Base-by-base conservation (phyloP, 2,113 vertebrate genomes). In the Labeo rohita region DNA sequence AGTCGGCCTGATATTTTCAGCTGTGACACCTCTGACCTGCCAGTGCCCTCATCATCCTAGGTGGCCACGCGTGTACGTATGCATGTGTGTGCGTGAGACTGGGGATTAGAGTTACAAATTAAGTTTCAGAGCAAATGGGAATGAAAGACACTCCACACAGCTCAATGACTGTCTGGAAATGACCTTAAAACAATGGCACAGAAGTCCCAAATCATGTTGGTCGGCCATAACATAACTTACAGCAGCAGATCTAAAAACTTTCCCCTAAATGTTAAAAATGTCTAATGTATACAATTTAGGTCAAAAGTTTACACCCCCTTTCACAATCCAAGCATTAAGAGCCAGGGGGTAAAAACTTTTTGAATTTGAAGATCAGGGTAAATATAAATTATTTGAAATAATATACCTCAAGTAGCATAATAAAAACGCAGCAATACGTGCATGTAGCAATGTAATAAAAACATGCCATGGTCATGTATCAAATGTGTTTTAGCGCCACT, bases 1-100 rank as follows among this genome's bases (percentile, higher is more conserved):
- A 83, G 79, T 39, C 63, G 50, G 85, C 23, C 77, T 82, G 88
- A 89, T 89, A 89, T 89, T 89, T 89, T 89, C 82, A 87, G 85
- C 85, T 66, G 18, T 87, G 78, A 87, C 78, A 85, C 86, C 80
- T 34, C 70, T 87, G 73, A 89, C 88, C 88, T 85, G 82, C 47
- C 59, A 4, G 70, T 84, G 82, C 68, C 72, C 86, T 89, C 56
- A 52, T 87, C 83, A 79, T 82, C 52, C 74, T 52, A 39, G 6
- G 28, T 84, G 50, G 56, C 16, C 6, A 16, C 8, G 77, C 13
- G 39, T 28, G 54, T 12, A 9, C 49, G 77, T 66, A 50, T 85
- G 59, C 68, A 54, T 83, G 80, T 36, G 80, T 68, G 21, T 68
- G 73, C 45, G 85, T 59, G 36, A 70, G 47, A 39, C 34, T 18